Evolutionary conservation across 2,888 invertebrate genomes (phyloP).

Genomic region (Nephrocerus scutellatus): DNA sequence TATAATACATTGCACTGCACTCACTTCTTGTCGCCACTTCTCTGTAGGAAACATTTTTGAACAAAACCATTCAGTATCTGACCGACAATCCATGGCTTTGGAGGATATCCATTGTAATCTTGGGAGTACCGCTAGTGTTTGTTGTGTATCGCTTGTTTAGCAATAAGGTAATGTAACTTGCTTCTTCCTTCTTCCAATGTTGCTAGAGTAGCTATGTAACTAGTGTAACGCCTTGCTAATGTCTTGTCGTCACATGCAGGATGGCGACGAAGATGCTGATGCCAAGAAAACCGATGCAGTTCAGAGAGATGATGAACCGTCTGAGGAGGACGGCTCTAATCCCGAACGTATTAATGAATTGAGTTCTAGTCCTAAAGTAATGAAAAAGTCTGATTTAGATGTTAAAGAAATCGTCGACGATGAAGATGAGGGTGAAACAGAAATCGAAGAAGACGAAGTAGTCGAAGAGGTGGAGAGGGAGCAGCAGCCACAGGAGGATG

Average conservation of each 20-base stretch:
- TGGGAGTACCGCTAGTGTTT: constrained; percentile 72
- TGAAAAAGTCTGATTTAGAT: constrained; percentile 48
- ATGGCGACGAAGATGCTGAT: constrained; percentile 49
- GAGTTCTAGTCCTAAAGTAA: constrained; percentile 39
- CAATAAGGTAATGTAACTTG: constrained; percentile 50
- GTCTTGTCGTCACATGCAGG: constrained; percentile 33
- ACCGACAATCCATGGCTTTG: constrained; percentile 87
- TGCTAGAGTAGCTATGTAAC: too few relatives aligned
- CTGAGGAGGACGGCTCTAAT: constrained; percentile 20
- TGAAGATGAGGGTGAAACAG: constrained; percentile 15
- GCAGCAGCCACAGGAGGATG: too few relatives aligned
- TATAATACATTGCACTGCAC: too few relatives aligned
- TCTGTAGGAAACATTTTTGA: constrained; percentile 70
- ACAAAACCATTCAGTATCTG: constrained; percentile 67
- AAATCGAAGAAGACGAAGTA: too few relatives aligned
- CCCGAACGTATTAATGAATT: constrained; percentile 22
- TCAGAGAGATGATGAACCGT: constrained; percentile 52
- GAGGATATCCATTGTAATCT: constrained; percentile 72
- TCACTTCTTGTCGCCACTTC: constrained; percentile 28
- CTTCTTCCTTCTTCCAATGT: too few relatives aligned
- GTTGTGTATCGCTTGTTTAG: constrained; percentile 66
- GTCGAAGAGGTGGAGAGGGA: too few relatives aligned
- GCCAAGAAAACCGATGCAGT: constrained; percentile 68
- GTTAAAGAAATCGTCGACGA: constrained; percentile 30
- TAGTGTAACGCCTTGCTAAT: too few relatives aligned